phyloP scores from a whole-genome alignment of 2,797 vertebrate species.

The Tympanoctomys barrerae region DNA sequence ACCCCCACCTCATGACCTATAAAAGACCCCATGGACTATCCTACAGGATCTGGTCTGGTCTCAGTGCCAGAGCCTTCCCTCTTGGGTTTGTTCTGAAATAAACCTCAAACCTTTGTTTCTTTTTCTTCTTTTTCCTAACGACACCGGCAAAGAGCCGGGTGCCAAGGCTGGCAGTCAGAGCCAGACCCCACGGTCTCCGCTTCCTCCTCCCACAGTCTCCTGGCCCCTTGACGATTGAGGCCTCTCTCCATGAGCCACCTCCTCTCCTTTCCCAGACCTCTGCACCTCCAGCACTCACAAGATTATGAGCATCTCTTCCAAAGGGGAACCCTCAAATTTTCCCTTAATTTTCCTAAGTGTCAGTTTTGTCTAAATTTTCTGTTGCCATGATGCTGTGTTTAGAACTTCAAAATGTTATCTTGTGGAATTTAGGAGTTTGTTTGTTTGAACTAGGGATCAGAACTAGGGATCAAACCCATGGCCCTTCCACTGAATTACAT shows the following conservation, averaged over 20 bases:
- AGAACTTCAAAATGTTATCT: conserved; percentile 40
- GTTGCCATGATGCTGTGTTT: not conserved
- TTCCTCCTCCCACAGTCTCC: not conserved
- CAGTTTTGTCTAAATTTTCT: not conserved
- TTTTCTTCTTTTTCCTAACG: not conserved
- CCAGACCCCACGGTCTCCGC: not conserved
- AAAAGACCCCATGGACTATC: not conserved
- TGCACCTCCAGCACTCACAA: not conserved
- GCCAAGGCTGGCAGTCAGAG: too few species aligned
- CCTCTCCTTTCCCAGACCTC: not conserved
- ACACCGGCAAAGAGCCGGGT: not conserved
- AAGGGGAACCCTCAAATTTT: not conserved
- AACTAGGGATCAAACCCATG: not conserved
- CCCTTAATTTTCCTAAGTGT: not conserved
- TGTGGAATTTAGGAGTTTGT: not conserved
- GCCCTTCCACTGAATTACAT: not conserved
- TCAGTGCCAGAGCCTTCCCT: not conserved
- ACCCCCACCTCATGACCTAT: not conserved
- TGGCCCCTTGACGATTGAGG: not conserved
- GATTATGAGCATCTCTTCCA: not conserved
- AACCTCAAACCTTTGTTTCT: not conserved
- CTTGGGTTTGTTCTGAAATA: not conserved
- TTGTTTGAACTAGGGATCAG: not conserved
- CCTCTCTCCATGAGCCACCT: not conserved
- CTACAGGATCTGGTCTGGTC: not conserved